Conservation (phyloP, 2,888 invertebrate species). For the Marronus borbonicus region DNA sequence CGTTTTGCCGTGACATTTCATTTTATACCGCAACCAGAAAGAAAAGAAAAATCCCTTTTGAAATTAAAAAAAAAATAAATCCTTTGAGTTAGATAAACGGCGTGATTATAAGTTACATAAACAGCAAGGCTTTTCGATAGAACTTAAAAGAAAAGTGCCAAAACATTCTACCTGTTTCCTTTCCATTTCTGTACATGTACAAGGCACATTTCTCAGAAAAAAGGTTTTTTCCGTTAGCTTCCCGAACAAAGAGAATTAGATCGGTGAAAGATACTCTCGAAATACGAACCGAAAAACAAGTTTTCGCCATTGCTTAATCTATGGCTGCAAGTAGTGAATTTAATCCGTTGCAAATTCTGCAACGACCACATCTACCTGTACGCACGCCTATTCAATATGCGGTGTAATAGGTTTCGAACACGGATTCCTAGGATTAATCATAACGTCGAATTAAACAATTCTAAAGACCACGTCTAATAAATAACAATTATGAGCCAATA, state of each 20-base stretch:
- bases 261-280: background rate
- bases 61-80: too few relatives aligned
- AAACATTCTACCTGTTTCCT: background rate
- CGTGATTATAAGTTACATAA: too few relatives aligned
- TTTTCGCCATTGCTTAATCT: background rate
- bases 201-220: slow-evolving; percentile 24
- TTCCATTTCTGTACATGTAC: background rate
- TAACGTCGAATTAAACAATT: slow-evolving; percentile 10
- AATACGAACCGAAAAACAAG: background rate
- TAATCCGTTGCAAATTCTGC: slow-evolving; percentile 6
- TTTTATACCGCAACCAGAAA: too few relatives aligned
- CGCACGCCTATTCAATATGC: background rate
- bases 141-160: background rate
- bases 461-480: background rate
- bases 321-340: background rate
- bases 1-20: too few relatives aligned
- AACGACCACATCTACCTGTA: background rate
- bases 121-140: too few relatives aligned
- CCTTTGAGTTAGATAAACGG: too few relatives aligned
- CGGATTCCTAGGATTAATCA: background rate
- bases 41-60: too few relatives aligned
- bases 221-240: background rate
- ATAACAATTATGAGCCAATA: slow-evolving; percentile 29
- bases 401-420: background rate
- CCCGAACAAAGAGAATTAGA: slow-evolving; percentile 24